Conservation (phyloP, 2,888 invertebrate species). For the Dromius quadrimaculatus region DNA sequence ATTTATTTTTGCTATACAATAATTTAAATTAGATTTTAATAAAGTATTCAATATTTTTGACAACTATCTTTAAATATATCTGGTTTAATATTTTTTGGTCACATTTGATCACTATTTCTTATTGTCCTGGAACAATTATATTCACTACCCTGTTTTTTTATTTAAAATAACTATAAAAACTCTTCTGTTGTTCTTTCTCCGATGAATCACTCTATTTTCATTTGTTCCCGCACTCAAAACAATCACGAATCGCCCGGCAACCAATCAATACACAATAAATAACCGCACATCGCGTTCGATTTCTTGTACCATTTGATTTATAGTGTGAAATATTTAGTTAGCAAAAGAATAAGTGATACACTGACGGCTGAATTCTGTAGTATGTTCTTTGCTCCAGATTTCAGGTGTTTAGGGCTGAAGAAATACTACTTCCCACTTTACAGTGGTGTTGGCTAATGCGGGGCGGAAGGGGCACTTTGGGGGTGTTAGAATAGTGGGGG, state of each 20-base stretch:
- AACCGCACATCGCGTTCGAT: not conserved
- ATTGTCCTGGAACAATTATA: too few species aligned
- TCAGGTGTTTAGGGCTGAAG: slow-evolving; percentile 6
- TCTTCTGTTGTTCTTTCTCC: not conserved
- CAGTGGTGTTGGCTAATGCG: not conserved
- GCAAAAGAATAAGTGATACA: not conserved
- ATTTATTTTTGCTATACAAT: too few species aligned
- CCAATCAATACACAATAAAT: slow-evolving; percentile 7
- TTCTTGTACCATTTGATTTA: not conserved
- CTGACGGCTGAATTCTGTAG: not conserved
- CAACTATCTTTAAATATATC: too few species aligned
- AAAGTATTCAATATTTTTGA: too few species aligned
- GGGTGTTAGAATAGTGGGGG: not conserved
- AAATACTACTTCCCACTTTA: not conserved
- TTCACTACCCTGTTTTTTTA: not conserved
- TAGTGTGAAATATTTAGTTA: not conserved
- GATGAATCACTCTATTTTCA: not conserved
- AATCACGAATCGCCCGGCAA: not conserved
- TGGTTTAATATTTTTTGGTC: too few species aligned
- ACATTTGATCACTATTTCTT: too few species aligned
- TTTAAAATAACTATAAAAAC: not conserved
- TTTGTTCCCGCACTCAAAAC: not conserved
- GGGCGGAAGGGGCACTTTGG: not conserved
- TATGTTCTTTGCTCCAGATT: not conserved
- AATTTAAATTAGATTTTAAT: too few species aligned